Base-by-base conservation (phyloP, 2,797 vertebrate genomes). In the Rhinophrynus dorsalis region DNA sequence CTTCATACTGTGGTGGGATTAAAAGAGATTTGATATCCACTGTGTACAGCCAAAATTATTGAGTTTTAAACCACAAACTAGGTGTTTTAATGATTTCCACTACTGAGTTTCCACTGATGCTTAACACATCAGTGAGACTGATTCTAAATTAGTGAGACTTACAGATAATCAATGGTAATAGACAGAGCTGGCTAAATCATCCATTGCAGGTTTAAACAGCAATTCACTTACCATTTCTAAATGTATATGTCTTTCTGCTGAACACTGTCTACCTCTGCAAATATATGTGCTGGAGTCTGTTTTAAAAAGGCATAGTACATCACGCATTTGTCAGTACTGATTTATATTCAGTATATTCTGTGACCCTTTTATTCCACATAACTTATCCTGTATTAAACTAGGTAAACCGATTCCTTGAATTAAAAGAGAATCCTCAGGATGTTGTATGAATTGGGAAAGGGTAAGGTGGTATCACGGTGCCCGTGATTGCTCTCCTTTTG, bases 151-250 rank as follows among this genome's bases (percentile, higher is more conserved):
- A 63, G 50, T 70, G 51, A 45, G 23, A 70, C 63, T 70, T 70
- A 70, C 68, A 54, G 68, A 63, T 63, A 63, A 70, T 70, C 68
- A 33, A 70, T 63, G 68, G n/a, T 21, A 48, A 57, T 37, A 56
- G 68, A 48, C 68, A 70, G 38, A 56, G 40, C 50, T 56, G 40
- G 59, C 63, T 63, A 63, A 70, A 70, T 70, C 59, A 70, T 63
- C 38, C 38, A 10, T 47, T 56, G 40, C 68, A 63, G 68, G 48
- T 56, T 70, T 70, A 70, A 70, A 35, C 59, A 56, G 68, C 68
- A 70, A 63, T 63, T 70, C 68, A 63, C 68, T 70, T 70, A 70
- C 29, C 40, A 63, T 70, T 63, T 70, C 23, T 27, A 63, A 63
- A 56, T 55, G 40, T 70, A 56, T 62, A 69, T 20, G 29, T 63